phyloP scores from a whole-genome alignment of 2,797 vertebrate genomes.

The Strix occidentalis region DNA sequence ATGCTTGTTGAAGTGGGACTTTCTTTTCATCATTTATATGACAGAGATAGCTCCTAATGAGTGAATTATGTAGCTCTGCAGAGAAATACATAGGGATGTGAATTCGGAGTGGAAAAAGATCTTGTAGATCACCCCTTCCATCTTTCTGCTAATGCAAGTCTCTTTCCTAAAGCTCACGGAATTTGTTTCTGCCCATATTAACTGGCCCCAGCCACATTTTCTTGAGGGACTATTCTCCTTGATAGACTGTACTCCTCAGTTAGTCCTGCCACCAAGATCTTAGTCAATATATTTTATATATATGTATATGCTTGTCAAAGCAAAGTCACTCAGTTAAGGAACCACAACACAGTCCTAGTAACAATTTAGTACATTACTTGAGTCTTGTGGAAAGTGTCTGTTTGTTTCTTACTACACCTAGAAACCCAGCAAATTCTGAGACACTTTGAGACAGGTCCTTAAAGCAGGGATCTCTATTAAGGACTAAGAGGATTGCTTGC shows the following conservation, averaged over 20 bases:
- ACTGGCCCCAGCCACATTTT: not conserved
- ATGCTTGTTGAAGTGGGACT: not conserved
- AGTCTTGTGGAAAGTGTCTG: not conserved
- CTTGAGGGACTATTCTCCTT: not conserved
- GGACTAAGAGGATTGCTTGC: not conserved
- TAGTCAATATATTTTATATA: not conserved
- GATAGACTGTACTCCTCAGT: not conserved
- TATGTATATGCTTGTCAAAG: not conserved
- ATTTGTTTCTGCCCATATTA: not conserved
- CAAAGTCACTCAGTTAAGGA: not conserved
- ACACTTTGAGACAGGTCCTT: not conserved
- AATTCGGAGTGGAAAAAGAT: not conserved
- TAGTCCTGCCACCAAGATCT: not conserved
- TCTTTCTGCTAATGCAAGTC: not conserved
- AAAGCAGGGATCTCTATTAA: not conserved
- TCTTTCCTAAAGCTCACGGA: not conserved
- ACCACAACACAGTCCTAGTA: not conserved
- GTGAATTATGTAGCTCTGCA: not conserved
- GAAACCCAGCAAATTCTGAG: not conserved
- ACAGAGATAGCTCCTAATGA: not conserved
- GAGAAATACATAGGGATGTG: not conserved
- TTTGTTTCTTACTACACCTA: not conserved
- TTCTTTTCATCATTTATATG: not conserved
- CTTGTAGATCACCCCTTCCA: not conserved
- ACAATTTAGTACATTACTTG: not conserved